phyloP scores from a whole-genome alignment of 1,140 invertebrate genomes.

The Araneus ventricosus region DNA sequence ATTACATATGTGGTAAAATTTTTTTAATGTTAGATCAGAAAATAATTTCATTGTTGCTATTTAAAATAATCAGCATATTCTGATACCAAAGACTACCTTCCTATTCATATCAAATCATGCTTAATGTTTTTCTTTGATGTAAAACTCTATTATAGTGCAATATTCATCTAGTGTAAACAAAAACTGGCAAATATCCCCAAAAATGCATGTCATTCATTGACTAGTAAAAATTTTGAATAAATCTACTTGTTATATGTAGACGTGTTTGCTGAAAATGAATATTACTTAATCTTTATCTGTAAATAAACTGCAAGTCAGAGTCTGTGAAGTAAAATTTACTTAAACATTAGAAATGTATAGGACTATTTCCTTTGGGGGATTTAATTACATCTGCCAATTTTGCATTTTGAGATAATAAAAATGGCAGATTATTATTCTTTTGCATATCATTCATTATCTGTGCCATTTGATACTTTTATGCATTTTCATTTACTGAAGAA shows the following conservation, averaged over 20 bases:
- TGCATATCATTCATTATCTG: neutral
- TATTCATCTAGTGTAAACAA: neutral
- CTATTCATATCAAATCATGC: conserved; percentile 13
- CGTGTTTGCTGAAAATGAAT: neutral
- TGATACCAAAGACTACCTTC: neutral
- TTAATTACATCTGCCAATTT: neutral
- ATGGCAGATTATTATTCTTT: neutral
- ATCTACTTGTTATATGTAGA: conserved; percentile 19
- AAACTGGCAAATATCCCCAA: neutral
- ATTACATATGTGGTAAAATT: neutral
- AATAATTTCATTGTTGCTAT: neutral
- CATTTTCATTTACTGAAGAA: neutral
- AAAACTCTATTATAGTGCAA: neutral
- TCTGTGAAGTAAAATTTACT: conserved; percentile 4
- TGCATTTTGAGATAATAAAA: neutral
- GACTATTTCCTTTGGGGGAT: neutral
- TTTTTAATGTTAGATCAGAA: neutral
- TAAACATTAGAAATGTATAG: neutral
- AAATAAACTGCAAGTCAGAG: neutral
- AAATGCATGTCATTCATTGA: neutral
- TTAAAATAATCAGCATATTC: neutral
- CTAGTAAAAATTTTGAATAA: neutral
- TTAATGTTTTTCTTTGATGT: neutral
- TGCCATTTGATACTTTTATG: neutral
- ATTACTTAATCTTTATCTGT: conserved; percentile 9